These are phyloP conservation scores for Andrena haemorrhoa DNA, from an alignment of 2,888 invertebrate species.

Conservation along the genomic window DNA sequence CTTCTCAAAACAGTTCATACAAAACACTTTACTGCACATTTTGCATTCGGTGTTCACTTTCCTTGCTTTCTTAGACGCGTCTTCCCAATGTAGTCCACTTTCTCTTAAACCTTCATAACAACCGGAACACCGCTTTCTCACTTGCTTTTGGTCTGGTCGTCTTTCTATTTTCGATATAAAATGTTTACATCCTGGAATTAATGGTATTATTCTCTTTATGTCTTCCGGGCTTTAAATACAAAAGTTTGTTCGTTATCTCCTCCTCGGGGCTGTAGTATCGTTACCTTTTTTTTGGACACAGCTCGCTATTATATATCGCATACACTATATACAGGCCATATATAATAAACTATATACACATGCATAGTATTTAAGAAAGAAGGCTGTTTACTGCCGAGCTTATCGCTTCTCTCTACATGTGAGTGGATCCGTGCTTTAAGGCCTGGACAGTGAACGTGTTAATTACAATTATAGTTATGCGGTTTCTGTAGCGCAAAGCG, in stretches of 20 bases:
- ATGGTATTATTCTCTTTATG: conserved; percentile 6
- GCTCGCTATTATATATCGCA: conserved; percentile 1
- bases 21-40: conserved; percentile 7
- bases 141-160: conserved; percentile 4
- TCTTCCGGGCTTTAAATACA: not conserved
- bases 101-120: conserved; percentile 1
- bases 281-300: conserved; percentile 1
- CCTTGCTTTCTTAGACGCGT: conserved; percentile 2
- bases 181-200: conserved; percentile 10
- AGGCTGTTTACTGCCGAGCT: not conserved
- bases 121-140: conserved; percentile 6
- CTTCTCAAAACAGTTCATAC: conserved; percentile 10
- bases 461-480: conserved; percentile 6
- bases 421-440: not conserved
- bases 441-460: conserved; percentile 16
- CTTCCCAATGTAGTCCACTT: conserved; percentile 2
- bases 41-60: conserved; percentile 11
- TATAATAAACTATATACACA: not conserved
- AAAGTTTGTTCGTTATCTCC: not conserved
- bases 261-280: not conserved
- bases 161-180: conserved; percentile 13
- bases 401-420: not conserved
- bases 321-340: not conserved
- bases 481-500: not conserved
- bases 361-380: not conserved